These are phyloP conservation scores for Tachysurus vachellii DNA, from an alignment of 2,113 vertebrate genomes.

Conservation along the genomic window DNA sequence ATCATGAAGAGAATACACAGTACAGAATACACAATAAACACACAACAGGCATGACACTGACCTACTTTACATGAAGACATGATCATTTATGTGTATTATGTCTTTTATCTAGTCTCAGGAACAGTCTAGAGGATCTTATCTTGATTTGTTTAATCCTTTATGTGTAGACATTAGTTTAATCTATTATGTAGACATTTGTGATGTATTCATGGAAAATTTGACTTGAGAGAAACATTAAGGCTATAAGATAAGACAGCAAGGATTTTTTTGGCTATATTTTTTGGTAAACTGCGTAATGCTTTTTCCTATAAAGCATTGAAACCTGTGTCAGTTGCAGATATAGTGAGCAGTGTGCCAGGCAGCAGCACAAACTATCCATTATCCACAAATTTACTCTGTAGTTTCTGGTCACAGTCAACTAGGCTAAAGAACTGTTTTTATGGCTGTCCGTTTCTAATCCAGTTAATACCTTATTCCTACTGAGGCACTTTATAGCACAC, in stretches of 20 bases:
- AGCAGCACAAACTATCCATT: slow-evolving; percentile 17
- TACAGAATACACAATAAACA: slow-evolving; percentile 6
- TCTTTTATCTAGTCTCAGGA: neutral
- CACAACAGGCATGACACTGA: slow-evolving; percentile 11
- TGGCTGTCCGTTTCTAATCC: neutral
- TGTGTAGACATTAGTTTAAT: no score
- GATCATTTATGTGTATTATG: neutral
- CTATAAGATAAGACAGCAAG: neutral
- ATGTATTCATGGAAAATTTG: neutral
- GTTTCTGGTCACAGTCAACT: slow-evolving; percentile 4
- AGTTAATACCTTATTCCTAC: neutral
- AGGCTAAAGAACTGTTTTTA: slow-evolving; percentile 21
- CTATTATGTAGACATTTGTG: neutral
- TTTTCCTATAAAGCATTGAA: neutral
- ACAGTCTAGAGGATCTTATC: neutral
- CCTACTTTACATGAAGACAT: neutral
- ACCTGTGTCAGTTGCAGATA: neutral
- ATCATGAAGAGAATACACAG: neutral
- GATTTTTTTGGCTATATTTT: neutral
- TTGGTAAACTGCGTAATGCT: neutral
- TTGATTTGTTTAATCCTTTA: neutral
- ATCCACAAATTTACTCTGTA: slow-evolving; percentile 5
- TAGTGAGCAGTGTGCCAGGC: neutral
- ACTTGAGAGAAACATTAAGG: neutral
- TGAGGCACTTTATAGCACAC: neutral